Conservation (phyloP, 2,797 vertebrate genomes). For the Taenioides sp. region DNA sequence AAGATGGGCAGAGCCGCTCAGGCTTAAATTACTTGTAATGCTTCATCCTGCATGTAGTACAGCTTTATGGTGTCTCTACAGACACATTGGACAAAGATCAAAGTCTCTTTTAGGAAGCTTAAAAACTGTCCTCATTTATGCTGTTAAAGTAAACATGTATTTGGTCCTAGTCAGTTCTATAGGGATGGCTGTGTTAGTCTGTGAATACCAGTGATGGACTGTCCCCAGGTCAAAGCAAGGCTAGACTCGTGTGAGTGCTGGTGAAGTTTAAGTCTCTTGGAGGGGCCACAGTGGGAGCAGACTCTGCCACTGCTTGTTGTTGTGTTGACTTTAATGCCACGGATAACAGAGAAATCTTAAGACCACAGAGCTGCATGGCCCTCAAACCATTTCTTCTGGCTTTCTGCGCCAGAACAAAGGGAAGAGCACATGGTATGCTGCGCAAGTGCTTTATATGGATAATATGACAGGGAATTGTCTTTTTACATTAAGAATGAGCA, state of each 20-base stretch:
- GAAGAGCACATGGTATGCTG: constrained; percentile 73
- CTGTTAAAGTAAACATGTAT: constrained; percentile 19
- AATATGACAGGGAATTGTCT: constrained; percentile 74
- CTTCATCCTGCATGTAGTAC: constrained; percentile 66
- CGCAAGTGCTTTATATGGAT: constrained; percentile 78
- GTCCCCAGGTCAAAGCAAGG: constrained; percentile 46
- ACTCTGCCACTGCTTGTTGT: constrained; percentile 36
- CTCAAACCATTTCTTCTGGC: constrained; percentile 57
- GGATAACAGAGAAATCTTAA: constrained; percentile 29
- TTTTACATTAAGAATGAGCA: constrained; percentile 67
- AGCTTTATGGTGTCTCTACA: constrained; percentile 58
- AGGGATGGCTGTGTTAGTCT: constrained; percentile 24
- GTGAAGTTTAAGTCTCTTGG: constrained; percentile 36
- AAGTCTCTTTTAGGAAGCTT: constrained; percentile 40
- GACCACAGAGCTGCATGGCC: constrained; percentile 54
- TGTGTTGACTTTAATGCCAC: constrained; percentile 26
- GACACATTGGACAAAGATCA: constrained; percentile 27
- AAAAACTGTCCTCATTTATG: constrained; percentile 29
- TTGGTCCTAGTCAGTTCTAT: constrained; percentile 34
- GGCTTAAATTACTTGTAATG: constrained; percentile 57
- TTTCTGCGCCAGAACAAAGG: constrained; percentile 64
- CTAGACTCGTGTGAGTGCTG: constrained; percentile 29
- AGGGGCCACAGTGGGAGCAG: constrained; percentile 37
- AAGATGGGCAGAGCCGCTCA: constrained; percentile 63
- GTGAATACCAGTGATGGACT: constrained; percentile 27